Evolutionary conservation across 2,888 invertebrate genomes (phyloP).

Genomic region (Drosophila pegasa): DNA sequence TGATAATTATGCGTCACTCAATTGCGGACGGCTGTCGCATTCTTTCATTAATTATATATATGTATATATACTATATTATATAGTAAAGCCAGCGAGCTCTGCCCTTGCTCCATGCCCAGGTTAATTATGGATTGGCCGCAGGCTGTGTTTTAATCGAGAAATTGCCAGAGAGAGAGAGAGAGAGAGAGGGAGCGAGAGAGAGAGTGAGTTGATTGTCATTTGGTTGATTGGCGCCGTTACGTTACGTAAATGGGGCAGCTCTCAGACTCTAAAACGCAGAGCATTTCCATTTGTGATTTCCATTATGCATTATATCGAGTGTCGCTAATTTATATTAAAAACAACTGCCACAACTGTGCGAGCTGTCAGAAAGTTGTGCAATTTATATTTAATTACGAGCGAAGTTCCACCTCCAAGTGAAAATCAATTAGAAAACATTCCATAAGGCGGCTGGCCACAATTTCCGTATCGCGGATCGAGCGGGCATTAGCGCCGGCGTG

Average conservation of each 20-base stretch:
- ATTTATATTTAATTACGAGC: conserved; percentile 72
- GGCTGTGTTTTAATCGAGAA: conserved; percentile 46
- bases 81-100: too few species aligned
- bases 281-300: conserved; percentile 38
- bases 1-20: conserved; percentile 50
- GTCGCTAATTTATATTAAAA: conserved; percentile 56
- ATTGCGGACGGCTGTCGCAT: conserved; percentile 9
- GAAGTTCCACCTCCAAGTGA: conserved; percentile 34
- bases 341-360: conserved; percentile 58
- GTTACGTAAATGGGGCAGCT: conserved; percentile 23
- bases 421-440: conserved; percentile 72
- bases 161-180: conserved; percentile 43
- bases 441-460: conserved; percentile 67
- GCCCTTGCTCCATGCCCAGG: conserved; percentile 10
- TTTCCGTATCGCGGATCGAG: conserved; percentile 22
- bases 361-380: conserved; percentile 74
- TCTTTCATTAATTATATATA: conserved; percentile 33
- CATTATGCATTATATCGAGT: conserved; percentile 22
- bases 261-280: conserved; percentile 1
- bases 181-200: neutral
- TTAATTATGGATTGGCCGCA: conserved; percentile 47
- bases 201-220: conserved; percentile 60
- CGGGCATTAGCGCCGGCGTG: conserved; percentile 37
- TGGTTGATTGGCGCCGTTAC: conserved; percentile 20
- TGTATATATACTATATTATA: neutral